Evolutionary conservation across 1,140 invertebrate species (phyloP).

Genomic region (Pantala flavescens): DNA sequence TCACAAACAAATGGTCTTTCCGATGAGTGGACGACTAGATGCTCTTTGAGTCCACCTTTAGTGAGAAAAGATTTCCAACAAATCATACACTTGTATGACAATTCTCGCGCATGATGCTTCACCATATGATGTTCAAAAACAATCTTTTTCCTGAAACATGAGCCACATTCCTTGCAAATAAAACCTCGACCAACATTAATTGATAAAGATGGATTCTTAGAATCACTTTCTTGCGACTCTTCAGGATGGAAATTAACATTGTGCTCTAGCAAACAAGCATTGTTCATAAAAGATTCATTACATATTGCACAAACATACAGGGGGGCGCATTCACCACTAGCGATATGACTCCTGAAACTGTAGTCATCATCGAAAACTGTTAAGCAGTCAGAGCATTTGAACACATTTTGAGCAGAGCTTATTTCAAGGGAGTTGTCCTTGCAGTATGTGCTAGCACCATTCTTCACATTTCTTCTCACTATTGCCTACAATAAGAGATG

Average conservation of each 20-base stretch:
- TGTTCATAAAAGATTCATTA: background rate
- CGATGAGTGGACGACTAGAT: conserved; percentile 72
- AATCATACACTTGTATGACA: background rate
- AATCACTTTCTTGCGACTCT: background rate
- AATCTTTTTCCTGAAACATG: background rate
- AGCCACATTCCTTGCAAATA: background rate
- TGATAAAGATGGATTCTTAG: background rate
- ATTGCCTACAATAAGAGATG: background rate
- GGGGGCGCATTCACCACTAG: background rate
- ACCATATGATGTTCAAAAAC: background rate
- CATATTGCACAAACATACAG: background rate
- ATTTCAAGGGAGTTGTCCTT: background rate
- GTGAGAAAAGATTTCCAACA: background rate
- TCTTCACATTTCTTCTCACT: background rate
- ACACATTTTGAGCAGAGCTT: background rate
- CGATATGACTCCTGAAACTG: background rate
- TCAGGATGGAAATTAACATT: background rate
- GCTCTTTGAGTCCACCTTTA: conserved; percentile 52
- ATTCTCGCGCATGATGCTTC: background rate
- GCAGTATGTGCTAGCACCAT: background rate
- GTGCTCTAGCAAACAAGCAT: background rate
- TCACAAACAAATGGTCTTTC: conserved; percentile 70
- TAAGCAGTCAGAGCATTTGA: background rate
- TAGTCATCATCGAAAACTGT: background rate
- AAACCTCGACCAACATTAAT: background rate